Evolutionary conservation across 2,113 vertebrate genomes (phyloP).

Genomic region (cat (Felis catus)): DNA sequence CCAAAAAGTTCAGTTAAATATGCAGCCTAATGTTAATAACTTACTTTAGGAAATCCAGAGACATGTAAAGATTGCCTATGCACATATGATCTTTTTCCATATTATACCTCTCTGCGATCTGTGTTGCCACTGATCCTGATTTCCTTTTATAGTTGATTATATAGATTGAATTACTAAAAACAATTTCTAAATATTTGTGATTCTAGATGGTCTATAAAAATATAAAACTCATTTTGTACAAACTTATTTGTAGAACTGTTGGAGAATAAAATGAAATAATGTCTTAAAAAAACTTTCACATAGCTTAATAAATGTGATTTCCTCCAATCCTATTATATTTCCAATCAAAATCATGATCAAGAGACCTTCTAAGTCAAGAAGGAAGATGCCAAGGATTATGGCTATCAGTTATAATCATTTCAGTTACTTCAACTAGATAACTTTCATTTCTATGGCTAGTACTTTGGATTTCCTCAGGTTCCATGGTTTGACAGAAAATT

Average conservation of each 20-base stretch:
- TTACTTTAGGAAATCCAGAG: background rate
- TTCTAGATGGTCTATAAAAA: background rate
- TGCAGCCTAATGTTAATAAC: background rate
- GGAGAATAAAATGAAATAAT: background rate
- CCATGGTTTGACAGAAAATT: background rate
- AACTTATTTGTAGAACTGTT: background rate
- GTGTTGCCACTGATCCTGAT: background rate
- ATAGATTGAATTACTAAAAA: background rate
- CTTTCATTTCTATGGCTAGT: background rate
- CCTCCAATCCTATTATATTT: background rate
- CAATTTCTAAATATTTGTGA: background rate
- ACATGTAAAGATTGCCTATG: background rate
- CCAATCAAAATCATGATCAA: background rate
- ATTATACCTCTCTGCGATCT: background rate
- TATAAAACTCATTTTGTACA: background rate
- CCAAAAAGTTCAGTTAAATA: constrained; percentile 14
- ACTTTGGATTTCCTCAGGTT: constrained; percentile 20
- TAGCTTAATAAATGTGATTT: background rate
- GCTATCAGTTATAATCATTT: background rate
- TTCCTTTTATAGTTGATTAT: background rate
- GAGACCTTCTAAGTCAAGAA: background rate
- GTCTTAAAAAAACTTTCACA: background rate
- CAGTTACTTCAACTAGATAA: background rate
- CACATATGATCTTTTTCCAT: background rate
- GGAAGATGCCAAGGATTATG: background rate